These are phyloP conservation scores for Rhea americana DNA, from an alignment of 2,113 vertebrate genomes.

Conservation along the genomic window DNA sequence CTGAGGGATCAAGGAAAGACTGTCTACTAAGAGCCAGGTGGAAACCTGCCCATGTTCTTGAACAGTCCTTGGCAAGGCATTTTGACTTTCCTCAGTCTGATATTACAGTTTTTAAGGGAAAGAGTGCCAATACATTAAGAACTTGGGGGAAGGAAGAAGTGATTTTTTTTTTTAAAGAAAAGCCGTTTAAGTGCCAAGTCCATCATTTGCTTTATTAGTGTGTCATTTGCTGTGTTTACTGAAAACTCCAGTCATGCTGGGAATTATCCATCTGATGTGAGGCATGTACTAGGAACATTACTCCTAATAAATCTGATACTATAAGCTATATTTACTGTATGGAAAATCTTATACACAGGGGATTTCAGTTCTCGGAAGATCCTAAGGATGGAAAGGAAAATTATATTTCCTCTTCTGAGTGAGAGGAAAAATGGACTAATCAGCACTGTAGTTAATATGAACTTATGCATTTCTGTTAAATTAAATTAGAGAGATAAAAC, in stretches of 20 bases:
- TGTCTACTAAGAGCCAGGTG: neutral
- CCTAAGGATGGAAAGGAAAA: neutral
- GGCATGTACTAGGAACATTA: neutral
- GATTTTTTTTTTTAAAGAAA: neutral
- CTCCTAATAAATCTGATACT: neutral
- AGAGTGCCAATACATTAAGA: neutral
- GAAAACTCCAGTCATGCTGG: conserved; percentile 20
- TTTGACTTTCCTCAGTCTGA: neutral
- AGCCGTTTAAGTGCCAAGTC: neutral
- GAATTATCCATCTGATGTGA: neutral
- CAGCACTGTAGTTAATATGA: neutral
- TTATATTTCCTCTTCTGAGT: rapidly evolving
- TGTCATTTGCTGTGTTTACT: conserved; percentile 32
- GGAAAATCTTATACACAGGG: neutral
- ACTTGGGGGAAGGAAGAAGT: neutral
- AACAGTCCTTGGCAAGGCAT: neutral
- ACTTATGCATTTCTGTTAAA: neutral
- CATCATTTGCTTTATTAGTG: conserved; percentile 38
- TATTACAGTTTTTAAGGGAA: neutral
- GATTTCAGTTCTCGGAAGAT: neutral
- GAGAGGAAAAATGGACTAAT: neutral
- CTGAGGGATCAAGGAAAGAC: neutral
- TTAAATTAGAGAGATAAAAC: neutral
- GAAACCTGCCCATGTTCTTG: conserved; percentile 33
- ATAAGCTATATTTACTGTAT: neutral